These are phyloP conservation scores for Thamnophis sirtalis DNA, from an alignment of 2,113 vertebrate genomes.

Conservation along the genomic window DNA sequence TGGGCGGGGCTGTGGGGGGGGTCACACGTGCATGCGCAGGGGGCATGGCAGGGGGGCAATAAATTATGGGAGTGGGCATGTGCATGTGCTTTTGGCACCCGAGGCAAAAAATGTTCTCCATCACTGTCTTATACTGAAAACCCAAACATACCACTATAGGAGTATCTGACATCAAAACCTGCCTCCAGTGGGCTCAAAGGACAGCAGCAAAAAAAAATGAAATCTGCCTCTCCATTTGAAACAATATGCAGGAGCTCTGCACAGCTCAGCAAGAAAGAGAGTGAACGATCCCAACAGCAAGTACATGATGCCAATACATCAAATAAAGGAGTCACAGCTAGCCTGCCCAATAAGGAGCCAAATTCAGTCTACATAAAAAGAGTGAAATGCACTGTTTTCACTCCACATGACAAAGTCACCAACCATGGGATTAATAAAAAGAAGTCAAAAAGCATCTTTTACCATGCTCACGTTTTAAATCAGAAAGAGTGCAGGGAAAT, in stretches of 20 bases:
- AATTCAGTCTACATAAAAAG: background rate
- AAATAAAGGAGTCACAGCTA: background rate
- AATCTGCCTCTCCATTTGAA: conserved; percentile 9
- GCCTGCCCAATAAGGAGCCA: accelerated
- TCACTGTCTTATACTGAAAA: background rate
- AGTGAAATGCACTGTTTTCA: background rate
- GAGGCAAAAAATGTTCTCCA: no score
- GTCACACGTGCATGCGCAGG: no score
- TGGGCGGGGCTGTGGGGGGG: no score
- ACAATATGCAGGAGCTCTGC: conserved; percentile 4
- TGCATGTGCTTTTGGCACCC: no score
- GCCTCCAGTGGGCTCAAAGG: background rate
- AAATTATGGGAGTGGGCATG: no score
- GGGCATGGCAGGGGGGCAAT: no score
- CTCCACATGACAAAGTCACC: conserved; percentile 5
- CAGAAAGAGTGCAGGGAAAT: conserved; percentile 20
- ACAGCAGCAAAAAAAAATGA: background rate
- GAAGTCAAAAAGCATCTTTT: conserved; percentile 6
- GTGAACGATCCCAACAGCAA: background rate
- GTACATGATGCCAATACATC: background rate
- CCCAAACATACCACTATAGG: background rate
- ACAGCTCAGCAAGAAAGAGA: background rate
- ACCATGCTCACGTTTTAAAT: conserved; percentile 32
- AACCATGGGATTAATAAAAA: background rate
- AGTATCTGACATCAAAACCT: background rate